These are phyloP conservation scores for Rhysida immarginata DNA, from an alignment of 1,140 invertebrate genomes.

Conservation along the genomic window DNA sequence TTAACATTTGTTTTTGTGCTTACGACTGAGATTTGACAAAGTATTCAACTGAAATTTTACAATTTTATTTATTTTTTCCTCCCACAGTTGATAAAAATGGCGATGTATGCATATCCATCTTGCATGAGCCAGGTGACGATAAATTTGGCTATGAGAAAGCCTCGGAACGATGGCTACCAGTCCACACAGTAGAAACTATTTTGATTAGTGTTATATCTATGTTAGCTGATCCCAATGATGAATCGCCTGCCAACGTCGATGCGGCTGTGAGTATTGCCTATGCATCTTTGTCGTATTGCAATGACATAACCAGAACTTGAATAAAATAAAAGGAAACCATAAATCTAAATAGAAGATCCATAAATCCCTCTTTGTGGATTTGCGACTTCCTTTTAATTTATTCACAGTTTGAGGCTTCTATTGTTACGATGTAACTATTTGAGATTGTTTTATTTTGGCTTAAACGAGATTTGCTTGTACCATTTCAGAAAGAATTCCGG, in stretches of 20 bases:
- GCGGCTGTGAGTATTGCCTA: conserved; percentile 71
- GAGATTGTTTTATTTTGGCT: too few relatives aligned
- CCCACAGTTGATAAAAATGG: conserved; percentile 95
- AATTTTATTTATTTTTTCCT: too few relatives aligned
- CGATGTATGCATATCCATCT: conserved; percentile 98
- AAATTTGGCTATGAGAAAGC: conserved; percentile 99
- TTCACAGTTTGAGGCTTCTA: too few relatives aligned
- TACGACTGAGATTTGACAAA: too few relatives aligned
- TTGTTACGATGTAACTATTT: too few relatives aligned
- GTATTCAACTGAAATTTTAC: too few relatives aligned
- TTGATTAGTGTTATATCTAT: conserved; percentile 98
- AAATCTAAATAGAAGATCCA: background rate
- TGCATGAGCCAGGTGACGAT: conserved; percentile 98
- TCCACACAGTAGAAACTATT: conserved; percentile 99
- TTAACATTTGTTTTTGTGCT: too few relatives aligned
- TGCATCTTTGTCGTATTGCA: too few relatives aligned
- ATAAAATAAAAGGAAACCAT: background rate
- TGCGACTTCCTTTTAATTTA: conserved; percentile 1
- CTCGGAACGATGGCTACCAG: conserved; percentile 94
- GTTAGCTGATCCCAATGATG: conserved; percentile 98
- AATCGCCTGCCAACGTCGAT: conserved; percentile 99
- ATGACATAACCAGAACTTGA: background rate
- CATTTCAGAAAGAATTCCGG: conserved; percentile 91
- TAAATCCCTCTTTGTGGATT: background rate
- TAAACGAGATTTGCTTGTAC: too few relatives aligned